Base-by-base conservation (phyloP, 2,113 vertebrate genomes). In the Oryzias melastigma region DNA sequence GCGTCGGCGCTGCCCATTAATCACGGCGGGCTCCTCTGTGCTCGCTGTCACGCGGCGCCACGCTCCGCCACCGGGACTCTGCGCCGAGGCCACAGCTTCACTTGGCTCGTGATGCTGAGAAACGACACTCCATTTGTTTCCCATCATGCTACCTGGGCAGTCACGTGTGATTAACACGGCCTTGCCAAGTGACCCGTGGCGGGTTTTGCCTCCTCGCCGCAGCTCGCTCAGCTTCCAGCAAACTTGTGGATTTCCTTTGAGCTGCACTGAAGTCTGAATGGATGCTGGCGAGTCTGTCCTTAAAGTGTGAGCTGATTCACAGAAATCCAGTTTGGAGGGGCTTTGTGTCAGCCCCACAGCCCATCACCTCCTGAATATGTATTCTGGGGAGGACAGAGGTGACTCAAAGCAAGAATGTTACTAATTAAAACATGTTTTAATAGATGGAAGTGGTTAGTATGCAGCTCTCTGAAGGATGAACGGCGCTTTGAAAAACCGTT, bases 91-190 rank as follows among this genome's bases (percentile, higher is more conserved):
- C 84, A 17, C 15, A 19, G 67, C 40, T 47, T 16, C 10, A 61
- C 72, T 79, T 52, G 62, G 73, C 74, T 68, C 13, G 52, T 35
- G 73, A 56, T 17, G 63, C 77, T 7, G 50, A 77, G 79, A 64
- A 83, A 79, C 66, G 86, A 85, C 84, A 82, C 78, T 89, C 83
- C 54, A 81, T 89, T 90, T 89, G 87, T 88, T 86, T 82, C 81
- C 81, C 84, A 87, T 86, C 87, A 77, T 71, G 82, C 80, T 60
- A 86, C 86, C 83, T 78, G 77, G 62, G 59, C 71, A 76, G 77
- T 85, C 83, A 46, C 44, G 62, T 83, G 65, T 73, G 77, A 85
- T 84, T 73, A 86, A 73, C 65, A 56, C 67, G 70, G 46, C 65
- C 77, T 55, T 18, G 75, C 73, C 65, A 22, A 78, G 48, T 76